These are phyloP conservation scores for Calliphora vomitoria DNA, from an alignment of 2,888 invertebrate genomes.

Conservation along the genomic window DNA sequence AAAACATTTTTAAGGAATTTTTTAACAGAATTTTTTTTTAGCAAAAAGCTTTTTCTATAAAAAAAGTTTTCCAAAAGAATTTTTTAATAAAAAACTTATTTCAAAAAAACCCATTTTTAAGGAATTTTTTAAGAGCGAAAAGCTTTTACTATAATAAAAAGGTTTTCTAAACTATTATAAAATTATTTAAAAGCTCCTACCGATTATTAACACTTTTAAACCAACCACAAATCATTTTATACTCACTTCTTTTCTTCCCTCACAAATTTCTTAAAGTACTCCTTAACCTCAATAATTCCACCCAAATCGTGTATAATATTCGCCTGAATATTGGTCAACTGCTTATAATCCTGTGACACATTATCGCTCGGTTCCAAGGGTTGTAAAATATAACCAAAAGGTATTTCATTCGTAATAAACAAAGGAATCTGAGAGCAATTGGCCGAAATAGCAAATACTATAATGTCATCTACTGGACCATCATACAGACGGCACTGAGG, in stretches of 20 bases:
- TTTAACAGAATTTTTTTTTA: too few species aligned
- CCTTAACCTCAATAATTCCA: slow-evolving; percentile 84
- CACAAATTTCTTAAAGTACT: slow-evolving; percentile 83
- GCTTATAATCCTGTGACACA: slow-evolving; percentile 88
- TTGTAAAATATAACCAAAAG: slow-evolving; percentile 92
- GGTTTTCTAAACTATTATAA: neutral
- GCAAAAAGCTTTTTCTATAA: too few species aligned
- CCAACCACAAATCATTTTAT: neutral
- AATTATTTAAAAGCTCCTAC: neutral
- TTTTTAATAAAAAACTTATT: too few species aligned
- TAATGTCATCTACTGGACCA: slow-evolving; percentile 96
- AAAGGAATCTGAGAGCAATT: slow-evolving; percentile 88
- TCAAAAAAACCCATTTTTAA: too few species aligned
- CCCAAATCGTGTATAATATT: slow-evolving; percentile 88
- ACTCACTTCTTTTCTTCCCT: slow-evolving; percentile 82
- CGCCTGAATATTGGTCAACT: slow-evolving; percentile 90
- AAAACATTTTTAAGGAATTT: too few species aligned
- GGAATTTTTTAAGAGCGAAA: neutral
- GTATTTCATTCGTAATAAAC: slow-evolving; percentile 91
- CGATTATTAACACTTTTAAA: too few species aligned
- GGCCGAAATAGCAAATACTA: slow-evolving; percentile 94
- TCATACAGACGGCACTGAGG: slow-evolving; percentile 86
- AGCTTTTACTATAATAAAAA: neutral
- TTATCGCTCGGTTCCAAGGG: slow-evolving; percentile 90
- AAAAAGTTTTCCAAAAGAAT: too few species aligned